phyloP scores from a whole-genome alignment of 2,888 invertebrate genomes.

The Nomada ruficornis region DNA sequence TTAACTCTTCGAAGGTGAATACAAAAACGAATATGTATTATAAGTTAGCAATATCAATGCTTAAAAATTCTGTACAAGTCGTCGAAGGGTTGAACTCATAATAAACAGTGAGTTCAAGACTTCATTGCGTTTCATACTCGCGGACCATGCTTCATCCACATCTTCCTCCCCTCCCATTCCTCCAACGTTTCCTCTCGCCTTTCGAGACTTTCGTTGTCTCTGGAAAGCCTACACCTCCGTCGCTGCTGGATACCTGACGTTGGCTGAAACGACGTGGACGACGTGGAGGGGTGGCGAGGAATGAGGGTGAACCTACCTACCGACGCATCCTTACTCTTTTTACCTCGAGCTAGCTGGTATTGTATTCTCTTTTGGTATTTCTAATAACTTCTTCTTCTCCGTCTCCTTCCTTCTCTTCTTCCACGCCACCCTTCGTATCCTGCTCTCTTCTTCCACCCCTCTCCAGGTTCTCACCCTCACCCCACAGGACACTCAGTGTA shows the following conservation, averaged over 20 bases:
- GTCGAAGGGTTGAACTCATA: too few species aligned
- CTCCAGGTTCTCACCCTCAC: conserved; percentile 18
- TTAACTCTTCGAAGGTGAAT: too few species aligned
- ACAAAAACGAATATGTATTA: too few species aligned
- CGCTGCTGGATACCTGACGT: conserved; percentile 29
- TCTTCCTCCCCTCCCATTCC: conserved; percentile 1
- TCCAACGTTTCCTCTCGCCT: neutral
- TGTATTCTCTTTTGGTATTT: conserved; percentile 75
- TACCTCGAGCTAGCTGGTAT: conserved; percentile 72
- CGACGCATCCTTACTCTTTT: conserved; percentile 69
- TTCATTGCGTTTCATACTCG: neutral
- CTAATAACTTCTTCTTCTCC: conserved; percentile 81
- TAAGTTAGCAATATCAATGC: too few species aligned
- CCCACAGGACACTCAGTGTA: neutral
- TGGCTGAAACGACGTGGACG: conserved; percentile 30
- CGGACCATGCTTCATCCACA: neutral
- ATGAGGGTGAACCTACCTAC: conserved; percentile 61
- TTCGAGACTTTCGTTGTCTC: conserved; percentile 62
- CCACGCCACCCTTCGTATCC: conserved; percentile 19
- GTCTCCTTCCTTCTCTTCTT: conserved; percentile 60
- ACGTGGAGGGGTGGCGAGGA: conserved; percentile 24
- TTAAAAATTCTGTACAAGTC: too few species aligned
- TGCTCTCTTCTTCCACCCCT: conserved; percentile 1
- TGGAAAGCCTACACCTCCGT: conserved; percentile 62
- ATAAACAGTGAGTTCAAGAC: too few species aligned